A percentile compares a stretch with the other conserved stretches of the same genome.
phyloP scores from a whole-genome alignment of 2,113 vertebrate species.

The Microcebus ravelobensis region DNA sequence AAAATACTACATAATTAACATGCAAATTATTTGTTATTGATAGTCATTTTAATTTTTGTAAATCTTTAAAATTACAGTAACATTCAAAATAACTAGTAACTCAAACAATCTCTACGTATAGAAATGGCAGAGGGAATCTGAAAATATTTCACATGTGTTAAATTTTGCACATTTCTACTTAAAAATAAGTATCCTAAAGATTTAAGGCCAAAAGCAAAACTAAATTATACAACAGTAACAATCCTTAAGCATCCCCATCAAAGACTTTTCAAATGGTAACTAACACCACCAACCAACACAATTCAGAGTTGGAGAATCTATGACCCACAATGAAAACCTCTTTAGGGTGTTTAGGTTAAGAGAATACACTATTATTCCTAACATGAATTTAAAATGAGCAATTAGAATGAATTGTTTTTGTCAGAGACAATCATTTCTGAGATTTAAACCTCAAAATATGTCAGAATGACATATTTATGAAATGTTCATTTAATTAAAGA shows the following conservation, averaged over 20 bases:
- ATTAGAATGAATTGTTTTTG: constrained; percentile 8
- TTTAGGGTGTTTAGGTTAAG: neutral
- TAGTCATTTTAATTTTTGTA: neutral
- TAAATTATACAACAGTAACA: neutral
- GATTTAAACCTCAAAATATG: constrained; percentile 54
- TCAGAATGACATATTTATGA: constrained; percentile 38
- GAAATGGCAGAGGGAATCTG: neutral
- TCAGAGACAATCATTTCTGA: neutral
- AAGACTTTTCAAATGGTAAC: neutral
- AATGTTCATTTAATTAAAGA: constrained; percentile 46
- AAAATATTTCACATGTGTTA: neutral
- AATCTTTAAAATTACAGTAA: neutral
- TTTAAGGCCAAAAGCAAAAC: neutral
- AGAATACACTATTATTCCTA: neutral
- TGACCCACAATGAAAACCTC: neutral
- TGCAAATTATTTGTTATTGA: neutral
- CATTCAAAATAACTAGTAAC: neutral
- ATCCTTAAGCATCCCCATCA: neutral
- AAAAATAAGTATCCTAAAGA: neutral
- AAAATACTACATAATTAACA: neutral
- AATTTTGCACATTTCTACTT: neutral
- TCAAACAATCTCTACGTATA: neutral
- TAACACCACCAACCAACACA: neutral
- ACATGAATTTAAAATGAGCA: neutral
- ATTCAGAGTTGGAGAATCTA: neutral